Percentiles rank a stretch among this genome's conserved stretches.
Conservation (phyloP, 2,113 vertebrate genomes). For the Xiphorhynchus elegans region DNA sequence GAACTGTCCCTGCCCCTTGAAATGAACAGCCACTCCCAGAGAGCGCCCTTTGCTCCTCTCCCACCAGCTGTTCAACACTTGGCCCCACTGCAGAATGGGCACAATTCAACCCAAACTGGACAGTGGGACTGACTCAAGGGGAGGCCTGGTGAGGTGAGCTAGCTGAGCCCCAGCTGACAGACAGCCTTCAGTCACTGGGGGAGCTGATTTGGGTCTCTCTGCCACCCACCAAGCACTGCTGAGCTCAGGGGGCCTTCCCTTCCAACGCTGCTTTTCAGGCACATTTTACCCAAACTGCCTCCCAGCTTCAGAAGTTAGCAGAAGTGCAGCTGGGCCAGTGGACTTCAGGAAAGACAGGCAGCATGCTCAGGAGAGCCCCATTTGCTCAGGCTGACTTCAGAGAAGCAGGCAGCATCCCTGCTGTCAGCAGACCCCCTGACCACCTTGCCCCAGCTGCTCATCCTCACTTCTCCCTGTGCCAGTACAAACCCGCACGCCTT, state of each 20-base stretch:
- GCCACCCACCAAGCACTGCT: neutral
- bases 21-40: neutral
- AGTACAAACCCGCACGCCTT: neutral
- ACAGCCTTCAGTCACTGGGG: neutral
- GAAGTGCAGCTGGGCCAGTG: accelerated
- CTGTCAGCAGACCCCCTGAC: neutral
- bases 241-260: neutral
- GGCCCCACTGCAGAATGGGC: accelerated
- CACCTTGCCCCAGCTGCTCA: neutral
- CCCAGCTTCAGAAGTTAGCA: neutral
- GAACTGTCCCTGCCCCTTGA: neutral
- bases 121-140: neutral
- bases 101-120: neutral
- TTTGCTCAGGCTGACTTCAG: neutral
- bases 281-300: neutral
- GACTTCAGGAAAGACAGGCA: neutral
- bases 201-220: neutral
- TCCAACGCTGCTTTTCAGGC: neutral
- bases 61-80: neutral
- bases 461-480: neutral
- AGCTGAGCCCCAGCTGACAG: neutral
- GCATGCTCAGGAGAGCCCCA: accelerated
- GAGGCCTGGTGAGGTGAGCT: accelerated
- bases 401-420: neutral
- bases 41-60: neutral